Conservation (phyloP, 1,140 invertebrate species). For the Dinothrombium tinctorium region DNA sequence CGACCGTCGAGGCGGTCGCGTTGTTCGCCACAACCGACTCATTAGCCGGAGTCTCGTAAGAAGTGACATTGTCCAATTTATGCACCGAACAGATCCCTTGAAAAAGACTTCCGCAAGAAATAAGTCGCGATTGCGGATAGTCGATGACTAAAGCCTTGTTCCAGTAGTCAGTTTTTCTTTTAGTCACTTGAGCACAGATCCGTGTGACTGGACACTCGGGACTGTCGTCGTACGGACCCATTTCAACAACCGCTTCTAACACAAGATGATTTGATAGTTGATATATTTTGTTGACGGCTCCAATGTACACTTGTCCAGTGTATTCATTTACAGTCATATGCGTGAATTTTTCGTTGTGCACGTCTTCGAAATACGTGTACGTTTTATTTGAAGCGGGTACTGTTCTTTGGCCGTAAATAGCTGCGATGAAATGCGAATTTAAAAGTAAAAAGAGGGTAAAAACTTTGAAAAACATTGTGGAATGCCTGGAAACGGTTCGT, state of each 20-base stretch:
- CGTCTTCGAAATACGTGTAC: conserved; percentile 14
- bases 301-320: conserved; percentile 72
- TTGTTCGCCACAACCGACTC: conserved; percentile 87
- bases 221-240: conserved; percentile 71
- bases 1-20: conserved; percentile 73
- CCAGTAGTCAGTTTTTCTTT: conserved; percentile 57
- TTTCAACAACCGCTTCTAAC: conserved; percentile 45
- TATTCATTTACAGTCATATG: conserved; percentile 75
- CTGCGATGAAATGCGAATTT: too few relatives aligned
- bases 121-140: conserved; percentile 66
- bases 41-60: conserved; percentile 43
- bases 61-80: conserved; percentile 64
- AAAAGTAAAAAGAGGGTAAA: too few relatives aligned
- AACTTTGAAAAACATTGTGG: too few relatives aligned
- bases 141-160: conserved; percentile 91
- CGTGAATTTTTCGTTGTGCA: conserved; percentile 24
- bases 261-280: conserved; percentile 66
- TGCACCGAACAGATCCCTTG: conserved; percentile 68
- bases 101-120: conserved; percentile 72
- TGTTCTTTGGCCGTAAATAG: too few relatives aligned
- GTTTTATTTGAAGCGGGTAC: neutral
- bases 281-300: conserved; percentile 76
- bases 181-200: conserved; percentile 32
- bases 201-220: conserved; percentile 54
- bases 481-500: too few relatives aligned